Conservation (phyloP, 2,888 invertebrate genomes). For the Listrodromus nycthemerus region DNA sequence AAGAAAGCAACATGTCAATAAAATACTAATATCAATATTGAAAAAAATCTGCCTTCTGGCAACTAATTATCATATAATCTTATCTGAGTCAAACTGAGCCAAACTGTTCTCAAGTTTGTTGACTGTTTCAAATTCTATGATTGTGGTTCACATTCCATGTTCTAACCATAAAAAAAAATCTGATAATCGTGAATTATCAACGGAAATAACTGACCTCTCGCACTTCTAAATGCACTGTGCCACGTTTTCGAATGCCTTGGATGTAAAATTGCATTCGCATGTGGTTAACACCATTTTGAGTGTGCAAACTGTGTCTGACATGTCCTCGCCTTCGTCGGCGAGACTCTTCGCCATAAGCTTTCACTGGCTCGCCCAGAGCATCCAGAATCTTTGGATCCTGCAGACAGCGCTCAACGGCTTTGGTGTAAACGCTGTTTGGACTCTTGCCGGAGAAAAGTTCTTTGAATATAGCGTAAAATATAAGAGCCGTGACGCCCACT, state of each 20-base stretch:
- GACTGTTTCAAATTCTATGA: too few relatives aligned
- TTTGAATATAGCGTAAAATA: constrained; percentile 93
- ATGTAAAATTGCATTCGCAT: constrained; percentile 96
- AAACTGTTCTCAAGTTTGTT: too few relatives aligned
- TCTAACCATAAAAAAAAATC: neutral
- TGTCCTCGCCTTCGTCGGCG: constrained; percentile 93
- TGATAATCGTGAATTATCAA: neutral
- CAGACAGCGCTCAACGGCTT: constrained; percentile 91
- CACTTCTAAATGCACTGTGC: constrained; percentile 94
- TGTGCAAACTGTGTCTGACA: constrained; percentile 92
- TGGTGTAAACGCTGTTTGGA: constrained; percentile 93
- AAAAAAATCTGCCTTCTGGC: too few relatives aligned
- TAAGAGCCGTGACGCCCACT: constrained; percentile 91
- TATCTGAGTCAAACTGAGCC: too few relatives aligned
- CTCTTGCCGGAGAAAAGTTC: constrained; percentile 96
- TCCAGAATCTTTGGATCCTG: constrained; percentile 91
- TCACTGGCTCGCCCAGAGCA: constrained; percentile 95
- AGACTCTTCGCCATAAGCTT: constrained; percentile 95
- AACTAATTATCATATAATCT: too few relatives aligned
- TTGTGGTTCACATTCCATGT: too few relatives aligned
- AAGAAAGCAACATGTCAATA: too few relatives aligned
- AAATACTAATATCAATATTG: too few relatives aligned
- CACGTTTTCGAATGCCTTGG: constrained; percentile 92
- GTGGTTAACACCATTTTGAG: constrained; percentile 90
- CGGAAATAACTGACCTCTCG: constrained; percentile 87